Evolutionary conservation across 2,113 vertebrate genomes (phyloP), one percentile per base, ranked within the genome.

Genomic region (Paedocypris sp.): DNA sequence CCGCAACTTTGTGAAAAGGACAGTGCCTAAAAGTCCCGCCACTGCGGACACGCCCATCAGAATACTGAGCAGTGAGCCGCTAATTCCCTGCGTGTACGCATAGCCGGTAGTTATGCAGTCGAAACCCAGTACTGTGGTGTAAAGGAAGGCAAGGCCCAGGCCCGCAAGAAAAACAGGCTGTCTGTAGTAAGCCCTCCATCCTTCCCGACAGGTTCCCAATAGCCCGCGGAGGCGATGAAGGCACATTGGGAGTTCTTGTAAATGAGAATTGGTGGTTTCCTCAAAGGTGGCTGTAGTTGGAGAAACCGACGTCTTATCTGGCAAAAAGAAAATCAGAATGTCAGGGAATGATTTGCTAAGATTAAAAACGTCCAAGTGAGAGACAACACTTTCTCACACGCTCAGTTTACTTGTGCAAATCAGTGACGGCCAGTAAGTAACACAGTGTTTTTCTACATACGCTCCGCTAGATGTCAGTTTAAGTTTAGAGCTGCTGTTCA

Each of bases 41-140:
- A 85, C 63, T 47, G 86, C 85, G 0, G 81, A 87, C 4, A 88
- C 79, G 1, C 86, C 86, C 61, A 77, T 87, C 59, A 89, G 75
- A 29, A 90, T 58, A 70, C 87, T 87, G 16, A 91, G 87, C 45
- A 89, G 79, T n/a, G 85, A 89, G 54, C 83, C 84, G 7, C 87
- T 80, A 4, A 87, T 80, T 52, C 86, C 88, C 71, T 88, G 86
- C 19, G 83, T 86, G 6, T 85, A 87, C 57, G 85, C 79, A 2
- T 87, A 88, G 62, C 85, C 80, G 0, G 83, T 86, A 45, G 82
- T 86, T 72, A 90, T 88, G 76, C 87, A 87, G 79, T 88, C 79
- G 6, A 88, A 89, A 11, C 84, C 86, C 64, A 88, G 80, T 11
- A 89, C 85, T 0, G 77, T 87, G 46, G 81, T 87, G 78, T 85